These are phyloP conservation scores for Cynopterus brachyotis DNA, from an alignment of 2,113 vertebrate species.

Conservation along the genomic window DNA sequence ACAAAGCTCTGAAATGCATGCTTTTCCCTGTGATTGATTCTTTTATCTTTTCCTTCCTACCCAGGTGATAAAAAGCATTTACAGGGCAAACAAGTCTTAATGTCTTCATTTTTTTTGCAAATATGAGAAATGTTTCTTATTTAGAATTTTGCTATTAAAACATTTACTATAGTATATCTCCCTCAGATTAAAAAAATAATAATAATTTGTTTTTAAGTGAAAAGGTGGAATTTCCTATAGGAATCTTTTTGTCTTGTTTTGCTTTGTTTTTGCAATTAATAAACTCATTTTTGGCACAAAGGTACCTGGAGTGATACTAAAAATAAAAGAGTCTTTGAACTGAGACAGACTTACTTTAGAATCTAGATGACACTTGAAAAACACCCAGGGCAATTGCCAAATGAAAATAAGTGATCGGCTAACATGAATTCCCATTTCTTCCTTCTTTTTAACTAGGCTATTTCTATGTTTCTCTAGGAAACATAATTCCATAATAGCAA, in stretches of 20 bases:
- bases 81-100: neutral
- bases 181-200: neutral
- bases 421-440: neutral
- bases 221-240: neutral
- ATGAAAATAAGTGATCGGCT: neutral
- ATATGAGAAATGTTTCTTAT: conserved; percentile 26
- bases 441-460: neutral
- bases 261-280: conserved; percentile 7
- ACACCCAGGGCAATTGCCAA: neutral
- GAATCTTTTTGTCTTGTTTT: neutral
- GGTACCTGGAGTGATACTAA: neutral
- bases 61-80: conserved; percentile 27
- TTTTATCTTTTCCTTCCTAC: conserved; percentile 44
- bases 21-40: conserved; percentile 15
- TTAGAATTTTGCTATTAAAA: conserved; percentile 37
- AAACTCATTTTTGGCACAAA: neutral
- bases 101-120: conserved; percentile 9
- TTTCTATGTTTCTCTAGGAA: neutral
- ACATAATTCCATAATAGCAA: neutral
- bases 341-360: neutral
- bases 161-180: neutral
- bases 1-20: conserved; percentile 24
- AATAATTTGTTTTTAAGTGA: neutral
- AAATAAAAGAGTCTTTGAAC: conserved; percentile 10
- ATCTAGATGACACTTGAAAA: neutral